Evolutionary conservation across 2,888 invertebrate species (phyloP), one percentile per base, ranked within the genome.

Genomic region (Beris morrisii): DNA sequence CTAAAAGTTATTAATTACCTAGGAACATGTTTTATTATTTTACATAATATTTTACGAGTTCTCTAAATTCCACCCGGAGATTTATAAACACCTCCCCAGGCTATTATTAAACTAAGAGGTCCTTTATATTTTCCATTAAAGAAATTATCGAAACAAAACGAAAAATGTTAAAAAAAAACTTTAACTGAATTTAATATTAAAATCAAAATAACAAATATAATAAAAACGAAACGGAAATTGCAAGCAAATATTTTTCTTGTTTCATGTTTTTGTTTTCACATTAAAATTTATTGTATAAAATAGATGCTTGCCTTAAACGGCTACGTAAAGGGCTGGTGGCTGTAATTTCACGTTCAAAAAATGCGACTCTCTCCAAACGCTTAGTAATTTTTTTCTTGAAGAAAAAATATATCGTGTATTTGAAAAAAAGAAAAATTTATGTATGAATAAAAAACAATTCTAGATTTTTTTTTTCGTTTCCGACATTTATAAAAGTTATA

Each of bases 291-390:
- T 53, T 22, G 22, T 53, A 31, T 44, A 57, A 48, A 64, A 53
- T 32, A 53, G 44, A 13, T 55, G 69, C 71, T 72, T 72, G 72
- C 71, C 72, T 71, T 70, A 71, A 68, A 65, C 70, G 71, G 66
- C 69, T 68, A 67, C 70, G 69, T 68, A 67, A 68, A 45, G 69
- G 71, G 64, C 69, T 69, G 53, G 56, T 67, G 38, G 66, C 38
- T 48, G 67, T 48, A 38, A 64, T 69, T 64, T 70, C 69, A 67
- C 67, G 69, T 61, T 68, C 66, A 66, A 68, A 66, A 67, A 71
- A 69, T 65, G 71, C 69, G 68, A 70, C 69, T 66, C 66, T 70
- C 67, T 71, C 71, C 71, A 70, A 71, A 69, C 69, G 69, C 48
- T 70, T 71, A 67, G 58, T 69, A 66, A 70, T 67, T 52, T 69